Conservation (phyloP, 2,797 vertebrate genomes). For the Gallirallus australis region DNA sequence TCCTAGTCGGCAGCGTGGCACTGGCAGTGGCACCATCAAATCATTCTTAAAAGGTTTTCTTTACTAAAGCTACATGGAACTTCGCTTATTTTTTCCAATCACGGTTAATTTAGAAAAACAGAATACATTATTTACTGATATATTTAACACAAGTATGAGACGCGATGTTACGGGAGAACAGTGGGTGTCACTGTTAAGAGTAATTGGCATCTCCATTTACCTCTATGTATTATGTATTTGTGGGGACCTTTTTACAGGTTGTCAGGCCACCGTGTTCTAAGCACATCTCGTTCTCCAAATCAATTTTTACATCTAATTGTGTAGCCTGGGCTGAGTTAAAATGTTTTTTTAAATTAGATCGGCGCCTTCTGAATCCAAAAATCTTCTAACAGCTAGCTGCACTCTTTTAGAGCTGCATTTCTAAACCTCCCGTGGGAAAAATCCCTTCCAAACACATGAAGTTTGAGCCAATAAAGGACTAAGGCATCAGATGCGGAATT, state of each 20-base stretch:
- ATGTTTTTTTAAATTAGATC: neutral
- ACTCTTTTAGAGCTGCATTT: neutral
- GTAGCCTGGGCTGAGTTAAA: neutral
- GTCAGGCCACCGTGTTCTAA: neutral
- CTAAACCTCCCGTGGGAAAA: slow-evolving; percentile 2
- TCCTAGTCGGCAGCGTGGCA: neutral
- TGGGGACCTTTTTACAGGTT: neutral
- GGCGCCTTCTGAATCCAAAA: neutral
- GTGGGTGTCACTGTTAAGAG: neutral
- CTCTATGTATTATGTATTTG: neutral
- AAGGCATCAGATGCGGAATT: neutral
- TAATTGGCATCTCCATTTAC: neutral
- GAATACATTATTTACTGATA: neutral
- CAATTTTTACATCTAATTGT: slow-evolving; percentile 1
- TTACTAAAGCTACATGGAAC: neutral
- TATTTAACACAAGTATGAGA: neutral
- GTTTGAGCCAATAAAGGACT: neutral
- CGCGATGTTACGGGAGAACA: neutral
- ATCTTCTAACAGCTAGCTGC: neutral
- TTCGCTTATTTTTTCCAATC: neutral
- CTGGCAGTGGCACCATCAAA: neutral
- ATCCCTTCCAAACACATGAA: slow-evolving; percentile 13
- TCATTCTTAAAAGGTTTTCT: neutral
- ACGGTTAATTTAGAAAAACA: neutral
- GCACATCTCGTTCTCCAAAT: neutral